These are phyloP conservation scores for Shinisaurus crocodilurus DNA, from an alignment of 2,113 vertebrate genomes.

Conservation along the genomic window DNA sequence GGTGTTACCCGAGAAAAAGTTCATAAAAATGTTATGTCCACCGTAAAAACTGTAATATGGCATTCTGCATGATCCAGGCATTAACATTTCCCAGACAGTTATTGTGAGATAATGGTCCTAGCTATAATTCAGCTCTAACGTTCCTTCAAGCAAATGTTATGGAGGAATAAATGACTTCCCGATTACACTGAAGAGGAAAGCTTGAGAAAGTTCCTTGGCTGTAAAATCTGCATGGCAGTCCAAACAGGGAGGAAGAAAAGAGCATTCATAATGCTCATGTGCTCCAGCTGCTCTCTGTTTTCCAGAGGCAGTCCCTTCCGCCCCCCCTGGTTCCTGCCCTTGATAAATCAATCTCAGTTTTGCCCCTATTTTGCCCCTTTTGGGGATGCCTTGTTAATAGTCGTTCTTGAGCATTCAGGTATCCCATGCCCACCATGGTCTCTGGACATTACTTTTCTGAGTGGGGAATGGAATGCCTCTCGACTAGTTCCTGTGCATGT, in stretches of 20 bases:
- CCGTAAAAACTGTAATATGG: slow-evolving; percentile 75
- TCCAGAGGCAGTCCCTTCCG: background rate
- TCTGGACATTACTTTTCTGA: background rate
- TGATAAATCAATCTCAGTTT: background rate
- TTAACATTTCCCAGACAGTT: slow-evolving; percentile 77
- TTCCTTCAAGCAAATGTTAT: slow-evolving; percentile 76
- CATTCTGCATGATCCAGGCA: slow-evolving; percentile 75
- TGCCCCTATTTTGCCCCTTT: background rate
- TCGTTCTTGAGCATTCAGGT: too few relatives aligned
- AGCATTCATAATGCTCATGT: background rate
- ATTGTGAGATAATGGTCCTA: slow-evolving; percentile 74
- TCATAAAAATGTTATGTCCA: slow-evolving; percentile 78
- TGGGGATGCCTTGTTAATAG: background rate
- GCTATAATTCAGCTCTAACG: slow-evolving; percentile 72
- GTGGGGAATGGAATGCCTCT: too few relatives aligned
- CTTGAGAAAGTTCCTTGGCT: slow-evolving; percentile 31
- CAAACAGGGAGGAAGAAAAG: background rate
- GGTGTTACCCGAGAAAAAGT: slow-evolving; percentile 73
- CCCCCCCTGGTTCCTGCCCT: too few relatives aligned
- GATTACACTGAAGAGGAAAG: slow-evolving; percentile 49
- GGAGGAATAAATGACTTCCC: slow-evolving; percentile 74
- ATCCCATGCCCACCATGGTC: background rate
- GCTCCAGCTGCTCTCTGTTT: background rate
- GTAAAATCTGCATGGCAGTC: slow-evolving; percentile 1
- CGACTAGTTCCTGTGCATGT: too few relatives aligned